These are phyloP conservation scores for Paracentrotus lividus DNA, from an alignment of 53 echinoderm and acorn worm species.

Conservation along the genomic window DNA sequence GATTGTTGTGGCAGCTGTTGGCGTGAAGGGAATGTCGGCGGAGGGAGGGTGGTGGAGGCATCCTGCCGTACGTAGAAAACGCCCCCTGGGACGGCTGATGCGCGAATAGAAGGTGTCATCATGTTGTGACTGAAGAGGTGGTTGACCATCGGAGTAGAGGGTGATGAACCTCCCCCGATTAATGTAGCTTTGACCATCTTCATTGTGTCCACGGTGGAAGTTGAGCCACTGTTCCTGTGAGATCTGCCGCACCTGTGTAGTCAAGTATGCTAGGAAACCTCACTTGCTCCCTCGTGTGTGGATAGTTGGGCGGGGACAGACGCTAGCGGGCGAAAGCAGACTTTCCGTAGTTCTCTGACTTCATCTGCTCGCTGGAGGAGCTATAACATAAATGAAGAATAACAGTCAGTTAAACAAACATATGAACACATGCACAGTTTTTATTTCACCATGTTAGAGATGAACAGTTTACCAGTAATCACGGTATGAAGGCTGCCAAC, in stretches of 20 bases:
- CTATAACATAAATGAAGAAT: neutral
- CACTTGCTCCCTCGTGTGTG: neutral
- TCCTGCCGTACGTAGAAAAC: neutral
- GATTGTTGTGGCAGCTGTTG: too few species aligned
- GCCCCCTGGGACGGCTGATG: too few species aligned
- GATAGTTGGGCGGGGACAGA: neutral
- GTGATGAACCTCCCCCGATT: neutral
- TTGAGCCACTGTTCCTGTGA: neutral
- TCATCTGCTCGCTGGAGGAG: neutral
- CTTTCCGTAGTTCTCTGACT: neutral
- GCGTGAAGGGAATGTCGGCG: too few species aligned
- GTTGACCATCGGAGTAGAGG: neutral
- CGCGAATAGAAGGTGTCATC: neutral
- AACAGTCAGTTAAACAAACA: neutral
- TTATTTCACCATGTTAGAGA: neutral
- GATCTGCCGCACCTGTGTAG: too few species aligned
- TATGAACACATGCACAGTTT: neutral
- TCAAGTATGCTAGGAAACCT: neutral
- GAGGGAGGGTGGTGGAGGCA: neutral
- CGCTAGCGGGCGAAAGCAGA: neutral
- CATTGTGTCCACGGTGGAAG: neutral
- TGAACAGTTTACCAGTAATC: neutral
- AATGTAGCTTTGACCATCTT: conserved; percentile 11
- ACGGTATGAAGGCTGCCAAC: neutral
- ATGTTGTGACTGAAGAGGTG: neutral